A percentile compares a stretch with the other conserved stretches of the same genome.
Conservation (phyloP, 2,888 invertebrate genomes). For the Abrostola tripartita region DNA sequence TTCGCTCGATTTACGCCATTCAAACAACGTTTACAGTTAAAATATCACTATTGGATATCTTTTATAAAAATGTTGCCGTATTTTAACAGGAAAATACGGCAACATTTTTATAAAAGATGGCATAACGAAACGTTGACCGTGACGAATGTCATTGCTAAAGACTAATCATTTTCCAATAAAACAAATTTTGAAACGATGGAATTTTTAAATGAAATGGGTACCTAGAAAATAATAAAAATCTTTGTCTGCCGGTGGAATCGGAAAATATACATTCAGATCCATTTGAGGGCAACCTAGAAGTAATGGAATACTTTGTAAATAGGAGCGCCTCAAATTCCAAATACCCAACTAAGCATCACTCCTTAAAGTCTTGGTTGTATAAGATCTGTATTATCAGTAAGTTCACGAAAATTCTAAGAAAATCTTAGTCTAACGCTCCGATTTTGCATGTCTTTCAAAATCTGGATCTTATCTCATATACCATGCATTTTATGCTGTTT, state of each 20-base stretch:
- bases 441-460: slow-evolving; percentile 7
- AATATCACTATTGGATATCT: slow-evolving; percentile 31
- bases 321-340: no score
- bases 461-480: slow-evolving; percentile 8
- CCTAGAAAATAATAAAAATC: no score
- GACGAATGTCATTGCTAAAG: slow-evolving; percentile 32
- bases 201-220: slow-evolving; percentile 9
- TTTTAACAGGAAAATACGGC: slow-evolving; percentile 31
- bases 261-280: no score
- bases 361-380: no score
- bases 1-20: slow-evolving; percentile 31
- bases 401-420: background rate
- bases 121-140: slow-evolving; percentile 21
- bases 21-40: slow-evolving; percentile 32
- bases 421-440: background rate
- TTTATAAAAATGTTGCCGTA: slow-evolving; percentile 19
- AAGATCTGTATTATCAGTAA: no score
- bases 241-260: no score
- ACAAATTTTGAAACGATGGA: background rate
- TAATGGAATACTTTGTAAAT: no score
- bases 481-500: slow-evolving; percentile 14
- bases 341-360: no score
- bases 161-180: slow-evolving; percentile 19
- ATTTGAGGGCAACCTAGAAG: no score
- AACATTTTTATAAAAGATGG: no score